Conservation (phyloP, 2,888 invertebrate species). For the Scotopteryx bipunctaria region DNA sequence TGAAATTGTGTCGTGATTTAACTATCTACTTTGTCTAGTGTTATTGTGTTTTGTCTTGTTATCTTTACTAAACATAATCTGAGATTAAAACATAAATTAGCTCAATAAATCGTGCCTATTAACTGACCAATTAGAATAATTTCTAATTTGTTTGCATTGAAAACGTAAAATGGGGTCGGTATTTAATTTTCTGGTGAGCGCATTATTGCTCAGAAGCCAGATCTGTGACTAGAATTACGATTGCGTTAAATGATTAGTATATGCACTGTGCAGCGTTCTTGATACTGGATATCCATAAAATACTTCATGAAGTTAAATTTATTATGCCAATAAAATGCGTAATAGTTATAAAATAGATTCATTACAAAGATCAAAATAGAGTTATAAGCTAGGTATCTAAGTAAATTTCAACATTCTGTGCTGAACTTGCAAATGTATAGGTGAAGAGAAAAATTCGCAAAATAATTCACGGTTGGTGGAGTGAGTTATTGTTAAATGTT, state of each 20-base stretch:
- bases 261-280: neutral
- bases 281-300: neutral
- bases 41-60: slow-evolving; percentile 23
- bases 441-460: neutral
- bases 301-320: neutral
- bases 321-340: too few relatives aligned
- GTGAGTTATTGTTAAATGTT: neutral
- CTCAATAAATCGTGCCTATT: slow-evolving; percentile 45
- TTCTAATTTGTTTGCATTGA: slow-evolving; percentile 50
- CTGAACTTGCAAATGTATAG: too few relatives aligned
- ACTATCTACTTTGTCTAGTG: too few relatives aligned
- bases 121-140: slow-evolving; percentile 46
- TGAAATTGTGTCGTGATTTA: too few relatives aligned
- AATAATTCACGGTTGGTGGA: neutral
- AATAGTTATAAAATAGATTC: too few relatives aligned
- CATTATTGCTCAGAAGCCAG: slow-evolving; percentile 46
- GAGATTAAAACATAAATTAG: slow-evolving; percentile 24
- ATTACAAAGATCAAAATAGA: too few relatives aligned
- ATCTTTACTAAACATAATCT: slow-evolving; percentile 14
- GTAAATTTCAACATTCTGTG: too few relatives aligned
- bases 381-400: too few relatives aligned
- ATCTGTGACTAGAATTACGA: slow-evolving; percentile 48
- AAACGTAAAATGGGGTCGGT: slow-evolving; percentile 54
- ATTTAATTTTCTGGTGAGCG: slow-evolving; percentile 49
- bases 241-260: slow-evolving; percentile 27